phyloP scores from a whole-genome alignment of 2,888 invertebrate genomes.

The Gymnoscelis rufifasciata region DNA sequence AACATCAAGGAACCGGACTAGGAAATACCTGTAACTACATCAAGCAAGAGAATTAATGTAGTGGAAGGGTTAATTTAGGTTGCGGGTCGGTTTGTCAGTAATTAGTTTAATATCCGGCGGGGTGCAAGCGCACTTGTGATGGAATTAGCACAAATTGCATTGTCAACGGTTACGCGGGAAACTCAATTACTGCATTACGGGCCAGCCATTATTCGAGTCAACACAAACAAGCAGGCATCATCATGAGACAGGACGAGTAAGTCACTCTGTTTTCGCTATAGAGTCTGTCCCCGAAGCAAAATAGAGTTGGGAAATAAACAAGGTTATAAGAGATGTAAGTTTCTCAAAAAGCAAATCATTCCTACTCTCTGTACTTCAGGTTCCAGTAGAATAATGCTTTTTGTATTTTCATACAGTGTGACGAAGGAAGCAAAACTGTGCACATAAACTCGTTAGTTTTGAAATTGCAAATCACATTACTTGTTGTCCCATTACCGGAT shows the following conservation, averaged over 20 bases:
- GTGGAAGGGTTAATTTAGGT: slow-evolving; percentile 55
- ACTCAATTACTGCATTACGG: slow-evolving; percentile 22
- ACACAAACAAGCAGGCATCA: no score
- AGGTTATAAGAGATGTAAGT: no score
- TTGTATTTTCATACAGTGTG: no score
- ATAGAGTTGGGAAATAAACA: no score
- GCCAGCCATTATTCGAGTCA: slow-evolving; percentile 7
- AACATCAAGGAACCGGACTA: slow-evolving; percentile 15
- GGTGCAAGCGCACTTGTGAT: slow-evolving; percentile 39
- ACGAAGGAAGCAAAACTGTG: no score
- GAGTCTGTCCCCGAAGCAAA: neutral
- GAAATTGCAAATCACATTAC: no score
- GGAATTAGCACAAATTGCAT: slow-evolving; percentile 73
- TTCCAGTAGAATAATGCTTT: no score
- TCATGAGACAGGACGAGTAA: no score
- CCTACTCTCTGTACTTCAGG: no score
- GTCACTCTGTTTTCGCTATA: slow-evolving; percentile 6
- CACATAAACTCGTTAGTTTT: no score
- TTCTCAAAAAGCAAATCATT: no score
- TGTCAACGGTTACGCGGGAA: slow-evolving; percentile 48
- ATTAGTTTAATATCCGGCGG: slow-evolving; percentile 63
- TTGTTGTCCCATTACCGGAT: no score
- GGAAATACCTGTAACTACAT: slow-evolving; percentile 22
- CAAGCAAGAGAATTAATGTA: slow-evolving; percentile 44
- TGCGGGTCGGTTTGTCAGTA: slow-evolving; percentile 60